phyloP scores from a whole-genome alignment of 2,888 invertebrate genomes.

The Beris chalybata region DNA sequence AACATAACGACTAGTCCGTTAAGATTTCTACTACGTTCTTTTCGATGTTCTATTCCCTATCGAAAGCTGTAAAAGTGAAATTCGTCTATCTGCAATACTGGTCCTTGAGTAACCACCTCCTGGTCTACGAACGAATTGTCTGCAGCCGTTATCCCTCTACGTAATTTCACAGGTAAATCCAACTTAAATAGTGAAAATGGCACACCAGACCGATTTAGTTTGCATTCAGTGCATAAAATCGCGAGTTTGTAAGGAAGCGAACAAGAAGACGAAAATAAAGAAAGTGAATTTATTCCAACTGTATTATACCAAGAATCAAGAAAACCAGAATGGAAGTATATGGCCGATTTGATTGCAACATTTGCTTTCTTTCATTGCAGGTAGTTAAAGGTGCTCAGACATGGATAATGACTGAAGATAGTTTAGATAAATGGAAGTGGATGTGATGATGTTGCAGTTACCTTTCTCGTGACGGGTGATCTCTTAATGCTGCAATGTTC shows the following conservation, averaged over 20 bases:
- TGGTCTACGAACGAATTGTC: conserved; percentile 15
- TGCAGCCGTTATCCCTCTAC: not conserved
- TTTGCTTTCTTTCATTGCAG: conserved; percentile 34
- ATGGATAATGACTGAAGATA: conserved; percentile 20
- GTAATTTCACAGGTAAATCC: not conserved
- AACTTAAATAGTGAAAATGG: conserved; percentile 23
- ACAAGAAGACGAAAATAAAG: conserved; percentile 2
- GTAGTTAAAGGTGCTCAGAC: conserved; percentile 27
- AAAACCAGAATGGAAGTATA: no score
- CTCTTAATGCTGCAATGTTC: no score
- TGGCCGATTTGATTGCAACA: conserved; percentile 33
- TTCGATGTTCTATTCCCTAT: no score
- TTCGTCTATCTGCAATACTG: conserved; percentile 21
- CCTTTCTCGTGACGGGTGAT: no score
- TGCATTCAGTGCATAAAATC: conserved; percentile 26
- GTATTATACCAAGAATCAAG: no score
- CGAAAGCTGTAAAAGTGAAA: conserved; percentile 20
- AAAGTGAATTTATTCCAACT: no score
- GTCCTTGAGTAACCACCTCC: conserved; percentile 10
- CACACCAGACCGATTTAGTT: conserved; percentile 26
- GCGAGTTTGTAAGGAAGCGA: conserved; percentile 2
- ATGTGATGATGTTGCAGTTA: no score
- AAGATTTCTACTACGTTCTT: no score
- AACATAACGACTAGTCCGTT: no score
- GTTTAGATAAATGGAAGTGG: not conserved